Percentiles rank a stretch among this genome's conserved stretches.
Conservation (phyloP, 2,113 vertebrate species). For the Gila orcuttii region DNA sequence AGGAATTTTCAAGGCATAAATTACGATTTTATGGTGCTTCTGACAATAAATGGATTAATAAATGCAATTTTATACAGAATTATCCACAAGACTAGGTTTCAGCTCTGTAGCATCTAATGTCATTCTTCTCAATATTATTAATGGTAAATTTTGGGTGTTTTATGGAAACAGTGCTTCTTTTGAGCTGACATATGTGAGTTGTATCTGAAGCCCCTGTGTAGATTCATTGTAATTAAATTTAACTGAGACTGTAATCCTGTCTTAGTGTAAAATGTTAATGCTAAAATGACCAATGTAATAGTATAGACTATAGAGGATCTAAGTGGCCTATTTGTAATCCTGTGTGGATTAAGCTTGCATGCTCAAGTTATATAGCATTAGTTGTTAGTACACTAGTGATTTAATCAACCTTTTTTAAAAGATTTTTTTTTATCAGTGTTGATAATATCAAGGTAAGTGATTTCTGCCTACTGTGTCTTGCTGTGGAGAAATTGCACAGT, state of each 20-base stretch:
- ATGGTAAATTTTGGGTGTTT: background rate
- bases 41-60: background rate
- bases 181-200: background rate
- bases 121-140: background rate
- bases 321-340: background rate
- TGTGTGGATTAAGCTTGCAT: background rate
- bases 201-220: background rate
- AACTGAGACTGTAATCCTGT: background rate
- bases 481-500: conserved; percentile 39
- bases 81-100: background rate
- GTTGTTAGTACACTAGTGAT: background rate
- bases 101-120: background rate
- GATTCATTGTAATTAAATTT: background rate
- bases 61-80: background rate
- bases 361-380: background rate
- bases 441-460: background rate
- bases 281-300: background rate
- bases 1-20: background rate
- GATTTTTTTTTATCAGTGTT: background rate
- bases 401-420: background rate
- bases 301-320: background rate
- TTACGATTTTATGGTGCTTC: background rate
- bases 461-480: conserved; percentile 16
- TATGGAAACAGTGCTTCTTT: background rate
- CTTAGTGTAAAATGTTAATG: background rate